Evolutionary conservation across 1,140 invertebrate genomes (phyloP), one percentile per base, ranked within the genome.

Genomic region (Diorhabda elongata): DNA sequence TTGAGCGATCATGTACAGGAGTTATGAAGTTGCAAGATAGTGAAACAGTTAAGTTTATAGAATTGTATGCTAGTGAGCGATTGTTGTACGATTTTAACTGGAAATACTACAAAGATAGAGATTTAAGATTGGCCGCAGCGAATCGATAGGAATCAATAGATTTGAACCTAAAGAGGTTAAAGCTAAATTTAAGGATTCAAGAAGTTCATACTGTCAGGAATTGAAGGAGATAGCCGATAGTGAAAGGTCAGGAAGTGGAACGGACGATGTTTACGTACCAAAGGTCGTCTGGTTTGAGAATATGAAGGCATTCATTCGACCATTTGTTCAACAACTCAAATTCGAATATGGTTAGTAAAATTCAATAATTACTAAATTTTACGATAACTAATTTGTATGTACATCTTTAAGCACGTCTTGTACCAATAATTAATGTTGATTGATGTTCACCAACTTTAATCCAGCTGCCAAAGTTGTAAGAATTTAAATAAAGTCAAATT

Each of bases 161-260:
- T 72, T 72, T 65, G 60, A 58, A 58, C n/a, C 44, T 5, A 58
- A n/a, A 5, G 61, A 73, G 56, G 69, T 73, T 11, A 68, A 68
- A 59, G 61, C 52, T 44, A 73, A 73, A 56, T 73, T 73, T 47
- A 73, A 73, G 56, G 70, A 70, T 70, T 65, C 65, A 64, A 62
- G 42, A 11, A 69, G 60, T 60, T 66, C 42, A 8, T 58, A 58
- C 56, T 58, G 56, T 61, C 70, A 72, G 66, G 68, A 72, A 66
- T 41, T 69, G 56, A 77, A 79, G 73, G 82, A 82, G 69, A 72
- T 78, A 42, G 47, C 63, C 57, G 60, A 74, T 2, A 76, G 73
- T 44, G 65, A 45, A 45, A 69, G 65, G 62, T 73, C 69, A 44
- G 75, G 76, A 43, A 44, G 52, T 59, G 44, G 58, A 5, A 62